These are phyloP conservation scores for Onychomys leucogaster DNA, from an alignment of 2,797 vertebrate species.

Conservation along the genomic window DNA sequence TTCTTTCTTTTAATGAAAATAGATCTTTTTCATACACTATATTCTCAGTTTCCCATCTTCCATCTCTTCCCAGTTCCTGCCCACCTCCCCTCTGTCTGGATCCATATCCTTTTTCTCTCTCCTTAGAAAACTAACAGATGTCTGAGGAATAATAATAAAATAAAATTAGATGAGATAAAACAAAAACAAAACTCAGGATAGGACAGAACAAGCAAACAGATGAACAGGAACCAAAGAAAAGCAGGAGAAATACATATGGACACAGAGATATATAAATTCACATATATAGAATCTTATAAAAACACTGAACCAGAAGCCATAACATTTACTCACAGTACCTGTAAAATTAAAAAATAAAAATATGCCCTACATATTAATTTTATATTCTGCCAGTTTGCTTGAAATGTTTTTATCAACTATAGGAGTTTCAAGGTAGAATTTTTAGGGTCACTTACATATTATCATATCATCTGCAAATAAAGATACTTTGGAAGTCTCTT, in stretches of 20 bases:
- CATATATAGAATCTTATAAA: not conserved
- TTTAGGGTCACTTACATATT: not conserved
- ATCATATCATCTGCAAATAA: not conserved
- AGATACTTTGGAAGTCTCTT: not conserved
- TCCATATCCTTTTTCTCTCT: not conserved
- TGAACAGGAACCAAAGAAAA: not conserved
- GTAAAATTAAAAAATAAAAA: not conserved
- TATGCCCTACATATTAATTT: not conserved
- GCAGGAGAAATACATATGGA: not conserved
- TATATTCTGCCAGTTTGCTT: not conserved
- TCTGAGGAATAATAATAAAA: not conserved
- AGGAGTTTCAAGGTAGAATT: not conserved
- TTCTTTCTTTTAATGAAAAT: not conserved
- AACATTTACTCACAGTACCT: not conserved
- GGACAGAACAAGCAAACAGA: not conserved
- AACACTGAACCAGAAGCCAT: not conserved
- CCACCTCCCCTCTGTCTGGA: not conserved
- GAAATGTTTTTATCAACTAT: not conserved
- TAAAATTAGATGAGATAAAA: not conserved
- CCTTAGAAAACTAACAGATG: not conserved
- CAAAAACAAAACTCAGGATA: not conserved
- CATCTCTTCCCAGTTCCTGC: not conserved
- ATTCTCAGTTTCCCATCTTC: not conserved
- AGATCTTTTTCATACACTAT: not conserved
- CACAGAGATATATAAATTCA: not conserved